Conservation (phyloP, 1,140 invertebrate species). For the Trachelipus rathkii region DNA sequence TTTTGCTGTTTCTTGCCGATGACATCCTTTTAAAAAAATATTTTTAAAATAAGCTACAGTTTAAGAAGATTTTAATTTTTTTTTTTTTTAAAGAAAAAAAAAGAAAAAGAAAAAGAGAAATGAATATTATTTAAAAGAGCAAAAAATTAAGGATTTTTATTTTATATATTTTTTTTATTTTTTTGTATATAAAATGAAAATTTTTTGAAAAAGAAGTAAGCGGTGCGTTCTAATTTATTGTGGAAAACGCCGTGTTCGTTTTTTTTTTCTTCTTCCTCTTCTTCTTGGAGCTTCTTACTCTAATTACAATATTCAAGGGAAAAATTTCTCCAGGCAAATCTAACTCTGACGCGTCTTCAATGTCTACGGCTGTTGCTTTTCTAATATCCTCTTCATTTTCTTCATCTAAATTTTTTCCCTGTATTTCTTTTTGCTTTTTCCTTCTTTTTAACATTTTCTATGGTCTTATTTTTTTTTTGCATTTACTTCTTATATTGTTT, state of each 20-base stretch:
- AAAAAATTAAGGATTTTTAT: too few species aligned
- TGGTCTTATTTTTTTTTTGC: not conserved
- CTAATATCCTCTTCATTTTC: not conserved
- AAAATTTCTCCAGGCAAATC: conserved; percentile 1
- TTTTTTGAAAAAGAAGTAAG: not conserved
- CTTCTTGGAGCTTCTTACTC: not conserved
- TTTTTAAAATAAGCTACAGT: conserved; percentile 1
- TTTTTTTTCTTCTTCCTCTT: not conserved
- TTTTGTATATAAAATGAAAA: too few species aligned
- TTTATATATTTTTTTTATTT: too few species aligned
- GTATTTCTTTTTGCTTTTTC: not conserved
- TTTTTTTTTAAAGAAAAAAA: not conserved
- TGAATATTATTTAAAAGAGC: not conserved
- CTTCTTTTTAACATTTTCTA: not conserved
- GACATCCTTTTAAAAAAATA: not conserved
- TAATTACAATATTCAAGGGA: conserved; percentile 9
- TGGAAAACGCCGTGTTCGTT: not conserved
- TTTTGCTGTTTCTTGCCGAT: not conserved
- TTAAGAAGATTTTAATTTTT: not conserved
- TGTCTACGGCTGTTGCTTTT: not conserved
- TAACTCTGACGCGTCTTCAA: conserved; percentile 2
- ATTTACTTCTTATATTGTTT: not conserved
- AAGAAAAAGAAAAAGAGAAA: not conserved
- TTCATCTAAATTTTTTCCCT: not conserved
- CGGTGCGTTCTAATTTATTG: not conserved